Conservation (phyloP, 2,113 vertebrate genomes). For the Willisornis vidua region DNA sequence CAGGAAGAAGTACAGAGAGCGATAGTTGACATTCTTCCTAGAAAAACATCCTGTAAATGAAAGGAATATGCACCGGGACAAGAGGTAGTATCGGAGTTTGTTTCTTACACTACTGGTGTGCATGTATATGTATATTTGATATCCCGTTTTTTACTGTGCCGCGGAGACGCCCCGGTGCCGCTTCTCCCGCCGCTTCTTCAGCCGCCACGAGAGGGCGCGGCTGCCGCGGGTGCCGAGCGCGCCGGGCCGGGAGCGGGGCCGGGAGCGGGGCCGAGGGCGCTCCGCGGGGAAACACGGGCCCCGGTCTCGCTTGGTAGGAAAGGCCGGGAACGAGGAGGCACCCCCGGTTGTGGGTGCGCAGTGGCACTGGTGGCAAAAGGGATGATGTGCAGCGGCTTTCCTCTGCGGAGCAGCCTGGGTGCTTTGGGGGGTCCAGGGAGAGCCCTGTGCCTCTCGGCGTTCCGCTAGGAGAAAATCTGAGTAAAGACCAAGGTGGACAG, state of each 20-base stretch:
- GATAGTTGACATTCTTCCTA: background rate
- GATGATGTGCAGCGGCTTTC: too few relatives aligned
- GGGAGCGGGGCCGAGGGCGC: background rate
- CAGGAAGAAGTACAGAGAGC: accelerated
- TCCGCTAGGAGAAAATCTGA: too few relatives aligned
- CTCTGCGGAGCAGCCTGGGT: too few relatives aligned
- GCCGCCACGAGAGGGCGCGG: background rate
- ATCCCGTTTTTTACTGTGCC: background rate
- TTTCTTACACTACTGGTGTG: background rate
- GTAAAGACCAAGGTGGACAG: too few relatives aligned
- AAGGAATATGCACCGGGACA: background rate
- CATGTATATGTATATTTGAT: background rate
- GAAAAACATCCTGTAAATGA: background rate
- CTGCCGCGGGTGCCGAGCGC: background rate
- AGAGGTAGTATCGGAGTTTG: background rate
- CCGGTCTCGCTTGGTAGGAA: too few relatives aligned
- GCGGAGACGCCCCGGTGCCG: background rate
- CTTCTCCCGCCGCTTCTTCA: background rate
- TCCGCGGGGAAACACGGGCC: background rate
- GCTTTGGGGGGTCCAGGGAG: too few relatives aligned
- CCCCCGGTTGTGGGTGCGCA: too few relatives aligned
- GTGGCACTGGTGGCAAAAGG: too few relatives aligned
- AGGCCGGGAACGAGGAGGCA: too few relatives aligned
- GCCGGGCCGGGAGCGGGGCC: background rate
- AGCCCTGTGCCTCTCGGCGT: too few relatives aligned